A percentile compares a stretch with the other conserved stretches of the same genome.
Evolutionary conservation across 2,888 invertebrate species (phyloP).

Genomic region (Pachymerium ferrugineum): DNA sequence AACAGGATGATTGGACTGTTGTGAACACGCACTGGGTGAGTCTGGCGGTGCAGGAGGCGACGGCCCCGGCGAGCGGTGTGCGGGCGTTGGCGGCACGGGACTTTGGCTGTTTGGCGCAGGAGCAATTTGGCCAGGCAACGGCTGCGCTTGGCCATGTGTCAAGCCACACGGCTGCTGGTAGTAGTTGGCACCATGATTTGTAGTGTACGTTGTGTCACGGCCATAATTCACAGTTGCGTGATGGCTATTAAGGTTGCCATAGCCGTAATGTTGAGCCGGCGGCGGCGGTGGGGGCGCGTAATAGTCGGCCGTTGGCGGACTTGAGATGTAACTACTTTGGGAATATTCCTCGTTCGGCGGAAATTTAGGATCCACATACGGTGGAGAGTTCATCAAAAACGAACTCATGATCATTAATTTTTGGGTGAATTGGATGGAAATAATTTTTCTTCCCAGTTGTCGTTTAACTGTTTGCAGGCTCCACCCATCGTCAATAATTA

Average conservation of each 20-base stretch:
- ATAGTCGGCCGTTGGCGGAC: conserved; percentile 59
- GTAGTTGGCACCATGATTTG: conserved; percentile 38
- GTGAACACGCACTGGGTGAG: conserved; percentile 34
- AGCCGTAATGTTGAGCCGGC: conserved; percentile 48
- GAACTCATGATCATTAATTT: conserved; percentile 80
- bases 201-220: conserved; percentile 37
- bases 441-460: conserved; percentile 46
- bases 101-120: conserved; percentile 34
- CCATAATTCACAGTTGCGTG: conserved; percentile 38
- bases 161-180: conserved; percentile 39
- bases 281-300: conserved; percentile 56
- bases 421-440: conserved; percentile 50
- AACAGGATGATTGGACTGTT: conserved; percentile 54
- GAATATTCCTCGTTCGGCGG: conserved; percentile 86
- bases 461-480: conserved; percentile 45
- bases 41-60: conserved; percentile 31
- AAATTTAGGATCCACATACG: conserved; percentile 52
- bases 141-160: conserved; percentile 36
- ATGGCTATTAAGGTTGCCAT: conserved; percentile 34
- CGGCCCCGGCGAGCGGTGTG: conserved; percentile 32
- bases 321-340: conserved; percentile 70
- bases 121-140: conserved; percentile 32
- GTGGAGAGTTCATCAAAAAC: conserved; percentile 78
- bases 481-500: conserved; percentile 59
- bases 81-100: conserved; percentile 49